phyloP scores from a whole-genome alignment of 1,140 invertebrate species.

The Galendromus occidentalis region DNA sequence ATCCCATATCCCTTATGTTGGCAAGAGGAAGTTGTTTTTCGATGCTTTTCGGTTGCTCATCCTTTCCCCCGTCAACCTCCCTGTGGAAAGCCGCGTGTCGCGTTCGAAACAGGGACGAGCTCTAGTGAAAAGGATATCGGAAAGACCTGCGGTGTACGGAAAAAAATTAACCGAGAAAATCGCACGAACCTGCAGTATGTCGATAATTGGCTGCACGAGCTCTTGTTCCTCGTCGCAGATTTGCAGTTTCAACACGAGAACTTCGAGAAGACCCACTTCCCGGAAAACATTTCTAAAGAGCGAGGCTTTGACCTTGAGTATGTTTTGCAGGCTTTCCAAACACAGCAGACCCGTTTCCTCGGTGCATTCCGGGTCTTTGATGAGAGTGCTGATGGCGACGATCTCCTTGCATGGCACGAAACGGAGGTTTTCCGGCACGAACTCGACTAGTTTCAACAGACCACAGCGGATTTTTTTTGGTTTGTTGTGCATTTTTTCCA shows the following conservation, averaged over 20 bases:
- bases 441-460: conserved; percentile 72
- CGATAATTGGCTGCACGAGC: not conserved
- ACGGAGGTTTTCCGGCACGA: conserved; percentile 87
- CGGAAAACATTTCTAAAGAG: conserved; percentile 95
- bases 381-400: conserved; percentile 75
- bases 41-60: no score
- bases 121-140: no score
- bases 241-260: conserved; percentile 78
- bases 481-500: conserved; percentile 80
- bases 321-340: conserved; percentile 66
- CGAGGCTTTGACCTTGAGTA: conserved; percentile 46
- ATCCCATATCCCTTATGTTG: no score
- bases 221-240: conserved; percentile 1
- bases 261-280: conserved; percentile 91
- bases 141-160: no score
- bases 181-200: not conserved
- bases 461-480: conserved; percentile 60
- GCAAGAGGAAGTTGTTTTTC: no score
- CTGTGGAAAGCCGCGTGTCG: no score
- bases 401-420: conserved; percentile 98
- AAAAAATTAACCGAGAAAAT: no score
- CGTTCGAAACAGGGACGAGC: no score
- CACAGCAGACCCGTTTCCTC: conserved; percentile 37
- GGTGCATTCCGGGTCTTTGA: conserved; percentile 40
- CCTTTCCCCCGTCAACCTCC: no score